Percentiles rank a stretch among this genome's conserved stretches.
Conservation (phyloP, 2,113 vertebrate genomes). For the Mohoua ochrocephala region DNA sequence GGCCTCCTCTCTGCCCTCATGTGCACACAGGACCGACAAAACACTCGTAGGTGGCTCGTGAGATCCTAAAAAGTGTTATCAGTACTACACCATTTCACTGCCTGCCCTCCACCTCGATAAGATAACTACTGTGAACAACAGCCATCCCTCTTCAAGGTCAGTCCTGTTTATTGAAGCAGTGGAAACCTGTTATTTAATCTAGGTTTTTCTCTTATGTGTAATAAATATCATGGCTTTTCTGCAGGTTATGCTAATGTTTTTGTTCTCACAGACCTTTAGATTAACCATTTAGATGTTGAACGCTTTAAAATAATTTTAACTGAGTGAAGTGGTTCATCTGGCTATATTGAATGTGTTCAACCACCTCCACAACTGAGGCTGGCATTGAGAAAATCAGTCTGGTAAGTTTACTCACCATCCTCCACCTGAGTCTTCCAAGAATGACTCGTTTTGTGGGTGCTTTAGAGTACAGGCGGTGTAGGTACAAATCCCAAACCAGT, state of each 20-base stretch:
- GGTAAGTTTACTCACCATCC: background rate
- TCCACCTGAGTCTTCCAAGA: background rate
- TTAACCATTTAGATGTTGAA: background rate
- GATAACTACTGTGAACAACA: background rate
- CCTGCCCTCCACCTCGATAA: background rate
- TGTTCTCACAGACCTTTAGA: background rate
- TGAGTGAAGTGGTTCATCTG: background rate
- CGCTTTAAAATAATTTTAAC: background rate
- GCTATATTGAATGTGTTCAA: background rate
- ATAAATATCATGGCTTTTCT: background rate
- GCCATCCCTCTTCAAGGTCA: background rate
- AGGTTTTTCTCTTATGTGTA: background rate
- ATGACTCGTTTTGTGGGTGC: background rate
- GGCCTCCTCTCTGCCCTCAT: background rate
- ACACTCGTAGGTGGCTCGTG: background rate
- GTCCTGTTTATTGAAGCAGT: background rate
- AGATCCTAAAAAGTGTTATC: background rate
- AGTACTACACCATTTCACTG: background rate
- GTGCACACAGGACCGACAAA: background rate
- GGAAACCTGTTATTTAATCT: background rate
- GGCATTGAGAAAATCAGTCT: background rate
- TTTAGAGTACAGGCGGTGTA: background rate
- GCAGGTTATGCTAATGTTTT: background rate
- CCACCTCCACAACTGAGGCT: background rate
- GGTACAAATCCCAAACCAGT: background rate